Conservation (phyloP, 2,888 invertebrate genomes). For the Tinea pellionella region DNA sequence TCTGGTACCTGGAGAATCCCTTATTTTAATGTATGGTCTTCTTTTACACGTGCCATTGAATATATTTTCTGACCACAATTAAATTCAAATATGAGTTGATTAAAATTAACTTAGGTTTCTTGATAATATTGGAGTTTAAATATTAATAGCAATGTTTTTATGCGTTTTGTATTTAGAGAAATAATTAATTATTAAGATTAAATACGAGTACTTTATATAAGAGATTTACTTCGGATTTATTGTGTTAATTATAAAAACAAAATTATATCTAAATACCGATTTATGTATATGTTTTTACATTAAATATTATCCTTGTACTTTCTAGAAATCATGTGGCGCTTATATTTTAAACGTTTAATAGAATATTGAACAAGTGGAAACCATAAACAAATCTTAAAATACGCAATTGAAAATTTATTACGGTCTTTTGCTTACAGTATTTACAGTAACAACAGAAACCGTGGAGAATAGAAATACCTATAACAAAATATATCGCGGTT, state of each 20-base stretch:
- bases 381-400: conserved; percentile 22
- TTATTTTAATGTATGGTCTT: conserved; percentile 27
- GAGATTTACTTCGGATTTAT: no score
- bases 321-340: not conserved
- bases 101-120: conserved; percentile 16
- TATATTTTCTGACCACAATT: conserved; percentile 28
- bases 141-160: no score
- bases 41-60: conserved; percentile 57
- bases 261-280: no score
- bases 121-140: conserved; percentile 15
- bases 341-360: not conserved
- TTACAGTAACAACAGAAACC: conserved; percentile 40
- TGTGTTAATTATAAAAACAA: no score
- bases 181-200: no score
- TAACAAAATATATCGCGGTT: conserved; percentile 25
- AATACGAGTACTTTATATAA: no score
- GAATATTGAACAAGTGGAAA: conserved; percentile 30
- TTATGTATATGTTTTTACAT: no score
- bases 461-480: conserved; percentile 48
- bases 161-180: no score
- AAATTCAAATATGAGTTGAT: conserved; percentile 18
- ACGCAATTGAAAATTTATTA: conserved; percentile 50
- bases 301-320: not conserved
- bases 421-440: conserved; percentile 35
- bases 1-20: conserved; percentile 48